Evolutionary conservation across 1,140 invertebrate species (phyloP), one percentile per base, ranked within the genome.

Genomic region (Hestina assimilis): DNA sequence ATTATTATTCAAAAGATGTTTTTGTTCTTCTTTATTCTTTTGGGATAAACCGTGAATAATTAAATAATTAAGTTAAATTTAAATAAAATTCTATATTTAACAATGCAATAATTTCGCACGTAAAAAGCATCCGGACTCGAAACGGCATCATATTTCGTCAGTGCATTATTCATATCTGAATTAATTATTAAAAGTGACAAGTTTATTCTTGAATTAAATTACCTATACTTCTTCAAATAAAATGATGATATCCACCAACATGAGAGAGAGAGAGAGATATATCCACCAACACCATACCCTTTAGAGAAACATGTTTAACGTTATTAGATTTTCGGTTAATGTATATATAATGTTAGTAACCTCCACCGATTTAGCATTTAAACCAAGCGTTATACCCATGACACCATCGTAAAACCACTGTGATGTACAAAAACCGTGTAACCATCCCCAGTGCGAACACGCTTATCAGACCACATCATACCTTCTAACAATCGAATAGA

Each of bases 391-490:
- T 66, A 66, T 41, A 43, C 33, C 21, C 23, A 45, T 59, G 51
- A 52, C 47, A 60, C 53, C 59, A 61, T 26, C 41, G 46, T 41
- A 31, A 54, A 56, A 52, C 31, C 51, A 54, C 48, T 54, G 53
- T 62, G 59, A 74, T 65, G 56, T 53, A 61, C 50, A 69, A 58
- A 64, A 69, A 73, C 66, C 66, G 63, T 76, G 75, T 72, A 70
- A 70, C 71, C 72, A 77, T 72, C 76, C 75, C 69, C 64, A 62
- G 70, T 80, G 69, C 75, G 70, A 69, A 64, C 66, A 68, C 79
- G 67, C 70, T 86, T 84, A 86, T 86, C 81, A 72, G 79, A 85
- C 65, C 80, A 81, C 67, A 79, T 77, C 72, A 63, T 31, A 19
- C 67, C 41, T 58, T 56, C 47, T 33, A 45, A 62, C 26, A 52